Base-by-base conservation (phyloP, 1,140 invertebrate species). In the Brachionus plicatilis region DNA sequence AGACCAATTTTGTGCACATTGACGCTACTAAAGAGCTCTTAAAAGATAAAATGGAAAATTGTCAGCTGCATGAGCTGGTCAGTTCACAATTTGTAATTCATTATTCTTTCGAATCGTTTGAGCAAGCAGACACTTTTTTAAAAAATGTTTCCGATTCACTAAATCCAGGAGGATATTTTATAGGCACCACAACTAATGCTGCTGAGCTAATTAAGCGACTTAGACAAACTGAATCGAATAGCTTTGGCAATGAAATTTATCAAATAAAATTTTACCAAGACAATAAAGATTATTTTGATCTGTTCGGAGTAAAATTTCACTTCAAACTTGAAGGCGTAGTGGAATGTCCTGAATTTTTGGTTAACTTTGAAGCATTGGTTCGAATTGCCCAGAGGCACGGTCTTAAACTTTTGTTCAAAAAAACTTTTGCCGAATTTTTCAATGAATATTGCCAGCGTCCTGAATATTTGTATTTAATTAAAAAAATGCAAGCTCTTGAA, bases 341-440 rank as follows among this genome's bases (percentile, higher is more conserved):
- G 0, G 93, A 99, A 89, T 99, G 97, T 91, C 97, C 97, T 29
- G 97, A 99, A 89, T 99, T 98, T 91, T 91, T 99, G 37, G 96
- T 99, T 14, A 93, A 98, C 90, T 95, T 98, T 89, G 94, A 95
- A 29, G 91, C 93, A 5, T 91, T 99, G 82, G 90, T 93, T 86
- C 93, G 92, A 89, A 90, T 98, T 86, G 95, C 94, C 47, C 90
- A 92, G 75, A 93, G 95, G 86, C 93, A 92, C 91, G 94, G 93
- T 3, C 91, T 98, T 85, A 93, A 96, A 88, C 90, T 96, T 85
- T 88, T 94, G 1, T 92, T 91, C 72, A 92, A 92, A 86, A 92
- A 92, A 85, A 91, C 92, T 66, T 98, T 98, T 91, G 92, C 93
- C 65, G 93, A 95, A 43, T 96, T 93, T 88, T 96, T 93, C 89